phyloP scores from a whole-genome alignment of 2,797 vertebrate genomes.

The Hapalemur alaotrensis region DNA sequence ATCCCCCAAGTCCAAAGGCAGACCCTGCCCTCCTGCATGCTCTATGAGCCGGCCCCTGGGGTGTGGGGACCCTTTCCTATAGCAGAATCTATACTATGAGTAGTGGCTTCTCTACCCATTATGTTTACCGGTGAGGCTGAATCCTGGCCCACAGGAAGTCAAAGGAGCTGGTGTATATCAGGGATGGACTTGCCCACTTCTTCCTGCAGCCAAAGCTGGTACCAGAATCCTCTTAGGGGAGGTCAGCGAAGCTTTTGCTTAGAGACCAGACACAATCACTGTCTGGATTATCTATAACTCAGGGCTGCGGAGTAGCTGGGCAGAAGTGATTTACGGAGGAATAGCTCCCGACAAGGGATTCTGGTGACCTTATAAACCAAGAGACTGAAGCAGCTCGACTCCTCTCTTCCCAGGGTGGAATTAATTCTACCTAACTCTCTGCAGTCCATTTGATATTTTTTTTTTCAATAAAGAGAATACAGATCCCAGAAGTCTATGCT shows the following conservation, averaged over 20 bases:
- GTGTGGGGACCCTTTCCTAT: rapidly evolving
- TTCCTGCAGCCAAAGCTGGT: not conserved
- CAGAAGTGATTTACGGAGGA: slow-evolving; percentile 63
- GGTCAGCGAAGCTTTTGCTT: slow-evolving; percentile 23
- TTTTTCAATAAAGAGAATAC: slow-evolving; percentile 43
- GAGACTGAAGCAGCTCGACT: slow-evolving; percentile 40
- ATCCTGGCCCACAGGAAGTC: not conserved
- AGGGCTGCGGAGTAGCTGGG: not conserved
- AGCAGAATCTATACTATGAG: not conserved
- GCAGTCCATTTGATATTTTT: slow-evolving; percentile 64
- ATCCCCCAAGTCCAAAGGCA: not conserved
- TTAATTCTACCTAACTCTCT: slow-evolving; percentile 69
- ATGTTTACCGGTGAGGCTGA: not conserved
- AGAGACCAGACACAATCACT: not conserved
- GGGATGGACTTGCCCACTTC: not conserved
- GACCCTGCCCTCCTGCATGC: not conserved
- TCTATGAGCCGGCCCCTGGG: not conserved
- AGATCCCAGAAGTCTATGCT: slow-evolving; percentile 57
- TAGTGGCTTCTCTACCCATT: not conserved
- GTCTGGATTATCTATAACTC: slow-evolving; percentile 54
- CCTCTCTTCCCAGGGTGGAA: slow-evolving; percentile 56
- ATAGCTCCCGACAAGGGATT: slow-evolving; percentile 60
- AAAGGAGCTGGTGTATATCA: not conserved
- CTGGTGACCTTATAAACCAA: slow-evolving; percentile 76
- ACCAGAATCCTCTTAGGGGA: slow-evolving; percentile 1